Evolutionary conservation across 2,888 invertebrate genomes (phyloP), one percentile per base, ranked within the genome.

Genomic region (Hirtodrosophila alboralis): DNA sequence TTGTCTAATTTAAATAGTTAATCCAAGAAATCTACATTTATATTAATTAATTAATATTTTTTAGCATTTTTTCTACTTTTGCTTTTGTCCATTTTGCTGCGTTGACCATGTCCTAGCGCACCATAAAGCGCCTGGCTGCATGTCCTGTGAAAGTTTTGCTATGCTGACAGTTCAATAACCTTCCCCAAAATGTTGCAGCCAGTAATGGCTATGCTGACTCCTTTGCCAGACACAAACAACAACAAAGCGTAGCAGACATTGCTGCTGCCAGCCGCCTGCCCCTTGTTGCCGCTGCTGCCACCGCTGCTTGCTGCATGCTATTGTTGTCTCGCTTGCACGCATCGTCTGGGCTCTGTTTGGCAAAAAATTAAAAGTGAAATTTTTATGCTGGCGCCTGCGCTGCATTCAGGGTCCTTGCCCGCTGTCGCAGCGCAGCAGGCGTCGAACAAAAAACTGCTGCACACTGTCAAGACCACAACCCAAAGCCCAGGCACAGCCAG

Each of bases 361-460:
- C 65, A 86, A 89, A 89, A 89, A 89, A 88, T 89, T 89, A 89
- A 89, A 89, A 89, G 89, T 89, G 89, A 89, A 89, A 89, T 85
- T 89, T 89, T 81, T 65, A 58, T 69, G 76, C 85, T 69, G 69
- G 78, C 83, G 84, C 70, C 78, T 83, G 83, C 81, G 52, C 51
- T 51, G 56, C 41, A 66, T 52, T 62, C 67, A 67, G 83, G 87
- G 87, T 86, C 87, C 86, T 87, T 87, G 87, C 54, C 87, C 87
- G 77, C 87, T 52, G 87, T 69, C 48, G 76, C 87, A 52, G 84
- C 76, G 81, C 79, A 28, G 84, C 12, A 14, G 21, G 9, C 75
- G 33, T 10, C 38, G 37, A 38, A 51, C 53, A 52, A 10, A 48
- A 54, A 41, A 61, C 67, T 74, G 76, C 67, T 74, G 76, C 75